Evolutionary conservation across 2,888 invertebrate species (phyloP).

Genomic region (Megaustenia siamemsis): DNA sequence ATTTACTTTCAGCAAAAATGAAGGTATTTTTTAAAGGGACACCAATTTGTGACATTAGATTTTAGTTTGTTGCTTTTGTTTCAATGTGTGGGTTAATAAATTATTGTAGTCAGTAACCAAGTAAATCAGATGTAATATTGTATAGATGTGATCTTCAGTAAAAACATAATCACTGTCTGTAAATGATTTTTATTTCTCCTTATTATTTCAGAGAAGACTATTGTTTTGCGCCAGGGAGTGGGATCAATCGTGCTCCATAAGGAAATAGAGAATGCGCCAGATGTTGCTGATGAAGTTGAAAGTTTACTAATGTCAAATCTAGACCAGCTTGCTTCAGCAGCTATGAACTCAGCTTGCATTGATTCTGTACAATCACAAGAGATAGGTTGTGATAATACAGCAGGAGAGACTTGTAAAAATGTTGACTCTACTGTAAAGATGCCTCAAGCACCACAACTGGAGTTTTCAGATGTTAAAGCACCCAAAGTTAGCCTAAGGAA

Average conservation of each 20-base stretch:
- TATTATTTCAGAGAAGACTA: conserved; percentile 52
- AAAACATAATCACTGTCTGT: too few relatives aligned
- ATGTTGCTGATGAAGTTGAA: conserved; percentile 1
- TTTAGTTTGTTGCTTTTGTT: too few relatives aligned
- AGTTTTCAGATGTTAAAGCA: not conserved
- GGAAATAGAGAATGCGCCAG: conserved; percentile 47
- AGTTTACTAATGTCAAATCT: conserved; percentile 44
- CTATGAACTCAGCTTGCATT: conserved; percentile 37
- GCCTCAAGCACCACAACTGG: not conserved
- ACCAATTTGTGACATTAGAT: too few relatives aligned
- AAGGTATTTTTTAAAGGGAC: too few relatives aligned
- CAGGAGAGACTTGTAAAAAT: not conserved
- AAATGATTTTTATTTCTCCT: too few relatives aligned
- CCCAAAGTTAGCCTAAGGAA: conserved; percentile 18
- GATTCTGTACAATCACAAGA: conserved; percentile 6
- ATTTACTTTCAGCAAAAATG: too few relatives aligned
- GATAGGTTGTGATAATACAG: not conserved
- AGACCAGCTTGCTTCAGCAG: conserved; percentile 52
- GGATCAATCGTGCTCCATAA: conserved; percentile 49
- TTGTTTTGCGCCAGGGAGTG: conserved; percentile 50
- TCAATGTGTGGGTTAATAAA: too few relatives aligned
- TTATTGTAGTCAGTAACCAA: too few relatives aligned
- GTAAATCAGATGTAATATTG: too few relatives aligned
- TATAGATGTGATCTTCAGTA: too few relatives aligned
- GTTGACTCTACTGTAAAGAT: not conserved